These are phyloP conservation scores for Sebastes alutus DNA, from an alignment of 2,797 vertebrate genomes.

Conservation along the genomic window DNA sequence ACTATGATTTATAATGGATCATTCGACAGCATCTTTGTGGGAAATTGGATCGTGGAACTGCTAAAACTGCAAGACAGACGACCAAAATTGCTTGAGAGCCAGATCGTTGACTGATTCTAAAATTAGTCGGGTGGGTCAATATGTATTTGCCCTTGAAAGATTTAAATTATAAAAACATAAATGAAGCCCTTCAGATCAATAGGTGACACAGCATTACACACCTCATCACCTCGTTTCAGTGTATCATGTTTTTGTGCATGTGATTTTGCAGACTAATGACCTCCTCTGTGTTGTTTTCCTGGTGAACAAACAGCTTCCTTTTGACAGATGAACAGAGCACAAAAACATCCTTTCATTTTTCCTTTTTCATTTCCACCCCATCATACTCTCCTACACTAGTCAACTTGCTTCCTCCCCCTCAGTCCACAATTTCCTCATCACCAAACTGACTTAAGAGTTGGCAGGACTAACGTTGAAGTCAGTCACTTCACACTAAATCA, in stretches of 20 bases:
- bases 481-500: slow-evolving; percentile 70
- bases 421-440: slow-evolving; percentile 38
- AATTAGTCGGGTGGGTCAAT: neutral
- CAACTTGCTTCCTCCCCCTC: neutral
- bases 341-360: neutral
- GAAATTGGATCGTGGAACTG: neutral
- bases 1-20: neutral
- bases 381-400: neutral
- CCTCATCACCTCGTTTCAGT: neutral
- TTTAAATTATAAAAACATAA: neutral
- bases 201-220: neutral
- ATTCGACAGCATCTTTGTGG: neutral
- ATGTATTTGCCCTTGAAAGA: neutral
- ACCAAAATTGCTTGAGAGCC: neutral
- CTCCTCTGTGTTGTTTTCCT: neutral
- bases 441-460: slow-evolving; percentile 49
- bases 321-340: neutral
- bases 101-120: neutral
- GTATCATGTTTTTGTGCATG: neutral
- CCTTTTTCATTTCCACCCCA: neutral
- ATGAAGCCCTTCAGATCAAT: neutral
- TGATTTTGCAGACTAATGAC: neutral
- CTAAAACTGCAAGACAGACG: neutral
- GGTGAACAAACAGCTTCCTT: slow-evolving; percentile 1
- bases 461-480: slow-evolving; percentile 62